phyloP scores from a whole-genome alignment of 2,888 invertebrate species.

The Ectemnius lituratus region DNA sequence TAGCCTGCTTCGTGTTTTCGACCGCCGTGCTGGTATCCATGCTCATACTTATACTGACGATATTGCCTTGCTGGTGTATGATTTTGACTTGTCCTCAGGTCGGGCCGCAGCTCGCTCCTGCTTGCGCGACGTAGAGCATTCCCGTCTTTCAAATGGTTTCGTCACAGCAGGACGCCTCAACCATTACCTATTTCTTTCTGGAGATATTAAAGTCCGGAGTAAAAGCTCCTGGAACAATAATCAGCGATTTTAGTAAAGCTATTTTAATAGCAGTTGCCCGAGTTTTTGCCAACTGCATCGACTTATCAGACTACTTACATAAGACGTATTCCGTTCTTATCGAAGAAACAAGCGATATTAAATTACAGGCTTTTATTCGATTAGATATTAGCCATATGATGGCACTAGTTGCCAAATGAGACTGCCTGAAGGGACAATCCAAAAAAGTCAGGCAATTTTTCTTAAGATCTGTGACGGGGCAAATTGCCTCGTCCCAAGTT shows the following conservation, averaged over 20 bases:
- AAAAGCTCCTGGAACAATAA: constrained; percentile 29
- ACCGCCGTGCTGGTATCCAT: no score
- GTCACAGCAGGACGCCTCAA: constrained; percentile 35
- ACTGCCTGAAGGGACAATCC: constrained; percentile 30
- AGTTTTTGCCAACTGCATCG: constrained; percentile 40
- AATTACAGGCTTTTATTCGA: constrained; percentile 34
- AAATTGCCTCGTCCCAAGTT: no score
- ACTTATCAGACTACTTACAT: constrained; percentile 42
- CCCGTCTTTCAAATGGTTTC: constrained; percentile 53
- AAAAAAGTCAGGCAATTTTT: constrained; percentile 34
- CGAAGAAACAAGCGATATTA: background rate
- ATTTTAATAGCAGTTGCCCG: constrained; percentile 40
- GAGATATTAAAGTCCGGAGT: constrained; percentile 31
- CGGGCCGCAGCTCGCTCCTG: no score
- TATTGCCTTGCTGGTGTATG: no score
- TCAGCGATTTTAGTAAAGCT: constrained; percentile 46
- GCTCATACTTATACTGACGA: no score
- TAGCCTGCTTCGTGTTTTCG: no score
- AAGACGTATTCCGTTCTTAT: constrained; percentile 37
- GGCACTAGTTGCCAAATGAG: constrained; percentile 44
- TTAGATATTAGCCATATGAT: constrained; percentile 47
- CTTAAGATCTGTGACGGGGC: no score
- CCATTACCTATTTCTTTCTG: constrained; percentile 39
- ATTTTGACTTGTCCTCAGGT: no score
- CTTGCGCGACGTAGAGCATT: no score